These are phyloP conservation scores for Eulemur mongoz DNA, from an alignment of 2,797 vertebrate species.

Conservation along the genomic window DNA sequence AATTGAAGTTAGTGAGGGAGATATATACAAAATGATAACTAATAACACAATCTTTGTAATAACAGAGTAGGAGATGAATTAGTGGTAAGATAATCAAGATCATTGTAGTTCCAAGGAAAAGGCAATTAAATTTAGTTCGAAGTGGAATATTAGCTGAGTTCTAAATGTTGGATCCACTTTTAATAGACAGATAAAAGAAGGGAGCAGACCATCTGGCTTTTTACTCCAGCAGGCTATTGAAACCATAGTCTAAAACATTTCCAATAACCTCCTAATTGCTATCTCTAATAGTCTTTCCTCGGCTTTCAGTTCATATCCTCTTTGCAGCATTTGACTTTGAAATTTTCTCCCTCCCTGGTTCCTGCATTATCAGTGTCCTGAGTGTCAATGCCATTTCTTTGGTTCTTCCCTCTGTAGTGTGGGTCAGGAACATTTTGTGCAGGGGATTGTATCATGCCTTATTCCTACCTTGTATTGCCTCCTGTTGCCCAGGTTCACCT, in stretches of 20 bases:
- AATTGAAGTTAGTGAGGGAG: constrained; percentile 21
- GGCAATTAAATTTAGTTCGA: constrained; percentile 56
- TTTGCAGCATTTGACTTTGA: constrained; percentile 38
- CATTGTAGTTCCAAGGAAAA: constrained; percentile 38
- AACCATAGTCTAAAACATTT: neutral
- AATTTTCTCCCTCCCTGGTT: neutral
- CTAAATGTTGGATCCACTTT: constrained; percentile 57
- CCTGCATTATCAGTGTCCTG: neutral
- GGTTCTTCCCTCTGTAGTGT: neutral
- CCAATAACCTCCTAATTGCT: constrained; percentile 46
- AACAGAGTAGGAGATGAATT: constrained; percentile 32
- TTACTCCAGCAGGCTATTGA: neutral
- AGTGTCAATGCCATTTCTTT: neutral
- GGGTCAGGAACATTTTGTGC: neutral
- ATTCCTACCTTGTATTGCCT: neutral
- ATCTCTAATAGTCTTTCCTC: constrained; percentile 32
- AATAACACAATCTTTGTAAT: constrained; percentile 25
- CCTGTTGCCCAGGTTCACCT: neutral
- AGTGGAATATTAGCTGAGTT: constrained; percentile 50
- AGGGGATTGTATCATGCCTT: neutral
- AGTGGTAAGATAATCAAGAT: constrained; percentile 54
- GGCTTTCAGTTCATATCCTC: neutral
- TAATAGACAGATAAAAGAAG: constrained; percentile 61
- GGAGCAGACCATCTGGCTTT: constrained; percentile 47
- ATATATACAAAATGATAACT: constrained; percentile 24